phyloP scores from a whole-genome alignment of 2,797 vertebrate species.

The Brachymystax lenok region DNA sequence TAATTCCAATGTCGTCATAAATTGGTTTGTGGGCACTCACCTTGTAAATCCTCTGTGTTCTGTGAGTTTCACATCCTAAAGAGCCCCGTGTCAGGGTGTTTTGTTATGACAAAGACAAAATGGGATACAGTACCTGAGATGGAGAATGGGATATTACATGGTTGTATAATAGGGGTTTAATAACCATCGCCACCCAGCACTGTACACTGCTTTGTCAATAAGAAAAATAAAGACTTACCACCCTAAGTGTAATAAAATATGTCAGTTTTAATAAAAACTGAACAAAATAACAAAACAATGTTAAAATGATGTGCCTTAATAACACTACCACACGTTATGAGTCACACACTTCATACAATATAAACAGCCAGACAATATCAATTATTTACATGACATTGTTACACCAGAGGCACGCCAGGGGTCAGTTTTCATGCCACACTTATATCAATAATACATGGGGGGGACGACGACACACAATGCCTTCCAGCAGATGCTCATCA shows the following conservation, averaged over 20 bases:
- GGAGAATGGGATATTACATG: constrained; percentile 1
- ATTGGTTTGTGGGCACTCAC: neutral
- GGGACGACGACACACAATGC: constrained; percentile 42
- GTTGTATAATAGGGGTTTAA: neutral
- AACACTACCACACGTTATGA: constrained; percentile 67
- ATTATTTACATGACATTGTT: constrained; percentile 48
- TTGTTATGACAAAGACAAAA: neutral
- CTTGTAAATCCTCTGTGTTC: neutral
- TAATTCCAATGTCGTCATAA: neutral
- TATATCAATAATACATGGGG: constrained; percentile 65
- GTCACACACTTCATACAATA: constrained; percentile 65
- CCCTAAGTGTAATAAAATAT: constrained; percentile 64
- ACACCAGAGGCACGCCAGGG: constrained; percentile 70
- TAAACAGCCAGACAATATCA: constrained; percentile 58
- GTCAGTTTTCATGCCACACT: constrained; percentile 72
- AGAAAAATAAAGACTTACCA: neutral
- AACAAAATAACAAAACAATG: constrained; percentile 59
- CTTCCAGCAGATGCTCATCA: constrained; percentile 37
- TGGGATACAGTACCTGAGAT: neutral
- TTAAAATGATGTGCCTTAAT: constrained; percentile 49
- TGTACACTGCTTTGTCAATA: neutral
- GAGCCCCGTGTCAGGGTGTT: neutral
- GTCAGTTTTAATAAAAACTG: constrained; percentile 72
- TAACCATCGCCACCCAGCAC: neutral
- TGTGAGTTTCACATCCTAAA: neutral